Evolutionary conservation across 1,140 invertebrate genomes (phyloP), one percentile per base, ranked within the genome.

Genomic region (Cyphomyrmex costatus): DNA sequence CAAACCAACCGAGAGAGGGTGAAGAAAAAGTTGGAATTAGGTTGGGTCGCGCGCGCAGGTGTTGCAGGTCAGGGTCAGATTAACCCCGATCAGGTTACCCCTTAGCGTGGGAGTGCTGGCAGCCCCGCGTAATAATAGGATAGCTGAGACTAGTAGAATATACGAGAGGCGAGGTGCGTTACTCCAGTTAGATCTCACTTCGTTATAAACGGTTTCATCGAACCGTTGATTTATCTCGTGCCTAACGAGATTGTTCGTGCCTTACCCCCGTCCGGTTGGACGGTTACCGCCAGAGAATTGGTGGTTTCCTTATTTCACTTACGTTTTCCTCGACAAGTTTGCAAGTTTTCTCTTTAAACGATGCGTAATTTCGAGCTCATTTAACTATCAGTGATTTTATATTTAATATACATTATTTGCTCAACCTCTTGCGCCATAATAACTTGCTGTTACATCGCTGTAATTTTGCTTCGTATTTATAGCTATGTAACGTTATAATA

Each of bases 11-110:
- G 88, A 89, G 87, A 33, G 86, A 33, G 71, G 87, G 89, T 88
- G 90, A 91, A 74, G 90, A 90, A 93, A 89, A 89, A 91, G 88
- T 93, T 91, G 86, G 86, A 93, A 94, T 94, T 93, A 93, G 92
- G 91, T 92, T 91, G 90, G 91, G 85, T 90, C 91, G 92, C 85
- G 78, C 86, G 76, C 87, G 92, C 91, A 93, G 91, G 91, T 93
- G 93, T 91, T 86, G 88, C 92, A 92, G 94, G 94, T 95, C 94
- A 95, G 93, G 94, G 94, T 93, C 94, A 93, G 93, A 94, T 95
- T 95, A 95, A 95, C 93, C 94, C 94, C 93, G 94, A 95, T 94
- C 94, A 93, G 91, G 93, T 95, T 95, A 94, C 94, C 92, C 79
- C 91, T 91, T 86, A 92, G 94, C 94, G 94, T 95, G 94, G 94